Base-by-base conservation (phyloP, 2,797 vertebrate genomes). In the Coilia nasus region DNA sequence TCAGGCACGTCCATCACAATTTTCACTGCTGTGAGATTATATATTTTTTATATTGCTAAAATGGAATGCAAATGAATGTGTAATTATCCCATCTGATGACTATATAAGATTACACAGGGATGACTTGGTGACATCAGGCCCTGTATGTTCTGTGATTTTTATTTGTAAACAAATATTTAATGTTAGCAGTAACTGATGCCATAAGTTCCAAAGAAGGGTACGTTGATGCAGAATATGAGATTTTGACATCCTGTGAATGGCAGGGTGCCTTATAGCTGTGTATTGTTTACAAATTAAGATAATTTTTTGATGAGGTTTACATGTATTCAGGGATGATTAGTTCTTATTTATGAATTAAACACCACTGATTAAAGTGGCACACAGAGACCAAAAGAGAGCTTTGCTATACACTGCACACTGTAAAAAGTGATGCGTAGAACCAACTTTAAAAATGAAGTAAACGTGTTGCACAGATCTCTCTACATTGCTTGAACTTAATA, bases 271-370 rank as follows among this genome's bases (percentile, higher is more conserved):
- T 21, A 19, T 78, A 35, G 31, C 31, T 78, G 31, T 35, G 17
- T 19, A 75, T 19, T 78, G 71, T 78, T 78, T 78, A 78, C 71
- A 78, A 78, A 78, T 78, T 44, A 44, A 78, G 31, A 15, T 71
- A 28, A 78, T 78, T 78, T 78, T 78, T 78, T 78, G 17, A 78
- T 19, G 35, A 78, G 71, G 71, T 78, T 78, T 78, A 78, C 71
- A 78, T 78, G 19, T 78, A 78, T 44, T 44, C 71, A 78, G 71
- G 71, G 17, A 21, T 78, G 35, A 78, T 78, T 78, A 21, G 21
- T 44, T 78, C 71, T 78, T 78, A 21, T 44, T 78, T 71, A 31
- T 31, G 17, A 78, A 78, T 21, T 6, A 78, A 44, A 1, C 31
- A 6, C 41, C 17, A 78, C 0, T 78, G 21, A 15, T 44, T 19